Base-by-base conservation (phyloP, 2,113 vertebrate genomes). In the Heterocephalus glaber region DNA sequence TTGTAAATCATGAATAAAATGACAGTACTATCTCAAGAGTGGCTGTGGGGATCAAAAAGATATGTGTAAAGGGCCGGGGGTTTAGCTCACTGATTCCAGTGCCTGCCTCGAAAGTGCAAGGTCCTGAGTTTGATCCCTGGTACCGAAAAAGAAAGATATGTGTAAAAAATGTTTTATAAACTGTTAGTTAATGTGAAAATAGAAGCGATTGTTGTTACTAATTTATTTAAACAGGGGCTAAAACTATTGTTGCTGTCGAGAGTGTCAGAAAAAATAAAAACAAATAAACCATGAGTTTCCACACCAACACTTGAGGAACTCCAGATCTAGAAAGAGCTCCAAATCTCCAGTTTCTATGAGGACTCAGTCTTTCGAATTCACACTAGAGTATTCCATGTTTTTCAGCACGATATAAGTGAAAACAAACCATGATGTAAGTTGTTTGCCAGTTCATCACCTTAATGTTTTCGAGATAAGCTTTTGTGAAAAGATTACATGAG, bases 131-230 rank as follows among this genome's bases (percentile, higher is more conserved):
- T n/a, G n/a, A n/a, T n/a, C n/a, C n/a, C n/a, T n/a, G n/a, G n/a
- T n/a, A n/a, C n/a, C n/a, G n/a, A n/a, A n/a, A n/a, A n/a, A n/a
- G n/a, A 77, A 77, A 83, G 30, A 47, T 41, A 33, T 3, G 12
- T 47, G 9, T 92, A 70, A 65, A n/a, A n/a, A 84, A 68, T 72
- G 54, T 89, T 93, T 94, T 85, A 41, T 95, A 77, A 91, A 92
- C 26, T 14, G 17, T 24, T 76, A 80, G 44, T 30, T 77, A 91
- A 65, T 41, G 26, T 38, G 38, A 84, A 84, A 72, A 77, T 77
- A 14, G 65, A 90, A 92, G 24, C 86, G 61, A 89, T 70, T 52
- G 4, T 49, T 76, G 28, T 52, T 79, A 86, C 65, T 72, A 74
- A 41, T 30, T 68, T 54, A 85, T 76, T 84, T 77, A 93, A 87